A percentile compares a stretch with the other conserved stretches of the same genome.
phyloP scores from a whole-genome alignment of 2,797 vertebrate species.

The Pelodytes ibericus region DNA sequence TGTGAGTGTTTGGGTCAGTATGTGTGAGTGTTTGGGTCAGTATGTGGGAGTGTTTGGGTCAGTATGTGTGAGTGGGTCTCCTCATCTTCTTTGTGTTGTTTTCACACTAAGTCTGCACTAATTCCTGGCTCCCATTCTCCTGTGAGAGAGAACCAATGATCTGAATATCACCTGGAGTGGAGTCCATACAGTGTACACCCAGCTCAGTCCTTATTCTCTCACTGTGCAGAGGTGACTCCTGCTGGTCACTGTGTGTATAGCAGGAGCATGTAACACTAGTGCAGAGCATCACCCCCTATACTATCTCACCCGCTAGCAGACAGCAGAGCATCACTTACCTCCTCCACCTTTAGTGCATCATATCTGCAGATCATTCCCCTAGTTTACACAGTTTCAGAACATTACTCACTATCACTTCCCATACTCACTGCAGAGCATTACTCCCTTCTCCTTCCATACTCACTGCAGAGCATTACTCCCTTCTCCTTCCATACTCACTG shows the following conservation, averaged over 20 bases:
- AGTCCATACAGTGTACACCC: too few relatives aligned
- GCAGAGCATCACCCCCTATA: slow-evolving; percentile 6
- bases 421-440: slow-evolving; percentile 3
- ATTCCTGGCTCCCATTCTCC: not conserved
- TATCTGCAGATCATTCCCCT: not conserved
- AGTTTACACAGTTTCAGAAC: not conserved
- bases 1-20: too few relatives aligned
- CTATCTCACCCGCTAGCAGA: not conserved
- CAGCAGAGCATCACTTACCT: not conserved
- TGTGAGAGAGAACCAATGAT: not conserved
- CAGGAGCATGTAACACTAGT: slow-evolving; percentile 34
- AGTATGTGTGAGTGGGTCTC: slow-evolving; percentile 5
- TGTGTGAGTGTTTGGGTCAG: too few relatives aligned
- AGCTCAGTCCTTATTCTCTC: not conserved
- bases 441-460: not conserved
- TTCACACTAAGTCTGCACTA: not conserved
- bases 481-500: not conserved
- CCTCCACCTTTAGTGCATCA: not conserved
- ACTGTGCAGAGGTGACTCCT: slow-evolving; percentile 27
- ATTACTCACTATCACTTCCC: not conserved
- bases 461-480: slow-evolving; percentile 2
- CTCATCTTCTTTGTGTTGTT: not conserved
- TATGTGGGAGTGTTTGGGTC: not conserved
- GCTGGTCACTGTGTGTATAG: slow-evolving; percentile 37
- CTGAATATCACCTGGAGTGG: not conserved